Evolutionary conservation across 2,797 vertebrate genomes (phyloP).

Genomic region (Dipus sagitta): DNA sequence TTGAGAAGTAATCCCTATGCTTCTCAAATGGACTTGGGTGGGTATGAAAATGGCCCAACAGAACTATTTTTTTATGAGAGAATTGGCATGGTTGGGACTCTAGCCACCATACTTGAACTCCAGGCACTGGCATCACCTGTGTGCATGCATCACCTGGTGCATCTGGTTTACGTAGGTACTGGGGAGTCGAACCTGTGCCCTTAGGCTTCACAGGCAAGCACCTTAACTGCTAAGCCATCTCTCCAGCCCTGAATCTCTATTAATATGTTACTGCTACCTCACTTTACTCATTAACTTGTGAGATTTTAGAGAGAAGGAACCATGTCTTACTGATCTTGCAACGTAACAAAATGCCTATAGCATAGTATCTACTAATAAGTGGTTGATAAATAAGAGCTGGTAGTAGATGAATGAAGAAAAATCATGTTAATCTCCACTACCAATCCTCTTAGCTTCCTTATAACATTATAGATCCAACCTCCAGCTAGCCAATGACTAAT

Average conservation of each 20-base stretch:
- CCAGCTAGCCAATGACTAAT: background rate
- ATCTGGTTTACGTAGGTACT: no score
- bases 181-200: no score
- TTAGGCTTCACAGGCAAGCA: no score
- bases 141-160: no score
- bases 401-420: constrained; percentile 5
- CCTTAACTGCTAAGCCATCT: no score
- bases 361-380: constrained; percentile 6
- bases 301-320: background rate
- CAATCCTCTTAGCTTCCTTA: background rate
- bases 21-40: background rate
- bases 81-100: no score
- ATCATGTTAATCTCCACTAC: background rate
- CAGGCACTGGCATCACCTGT: no score
- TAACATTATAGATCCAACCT: background rate
- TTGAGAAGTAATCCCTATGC: background rate
- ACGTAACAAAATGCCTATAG: background rate
- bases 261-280: background rate
- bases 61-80: background rate
- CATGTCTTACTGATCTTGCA: background rate
- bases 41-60: background rate
- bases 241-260: no score
- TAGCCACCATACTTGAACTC: no score
- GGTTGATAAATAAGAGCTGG: background rate
- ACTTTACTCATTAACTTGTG: constrained; percentile 20